Conservation (phyloP, 2,888 invertebrate species). For the Tetragonisca angustula region DNA sequence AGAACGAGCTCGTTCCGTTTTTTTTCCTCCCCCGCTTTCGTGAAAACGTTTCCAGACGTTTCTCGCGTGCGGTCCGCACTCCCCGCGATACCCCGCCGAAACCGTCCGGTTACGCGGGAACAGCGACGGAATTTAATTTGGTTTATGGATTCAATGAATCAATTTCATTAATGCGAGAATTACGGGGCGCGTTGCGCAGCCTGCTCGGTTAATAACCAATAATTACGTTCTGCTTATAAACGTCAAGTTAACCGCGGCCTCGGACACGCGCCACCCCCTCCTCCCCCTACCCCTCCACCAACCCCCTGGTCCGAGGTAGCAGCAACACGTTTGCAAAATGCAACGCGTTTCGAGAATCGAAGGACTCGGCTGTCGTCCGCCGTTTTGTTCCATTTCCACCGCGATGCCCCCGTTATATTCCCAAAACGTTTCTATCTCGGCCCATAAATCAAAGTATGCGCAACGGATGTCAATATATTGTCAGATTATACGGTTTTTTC, state of each 20-base stretch:
- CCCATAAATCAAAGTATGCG: constrained; percentile 46
- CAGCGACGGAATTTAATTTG: constrained; percentile 24
- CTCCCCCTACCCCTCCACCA: too few species aligned
- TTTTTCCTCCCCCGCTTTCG: not conserved
- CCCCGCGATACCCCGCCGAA: not conserved
- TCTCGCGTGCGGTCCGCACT: not conserved
- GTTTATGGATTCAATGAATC: constrained; percentile 47
- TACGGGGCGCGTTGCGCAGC: constrained; percentile 5
- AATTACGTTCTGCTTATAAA: constrained; percentile 50
- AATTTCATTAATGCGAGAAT: constrained; percentile 47
- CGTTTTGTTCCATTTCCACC: not conserved
- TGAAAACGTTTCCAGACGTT: not conserved
- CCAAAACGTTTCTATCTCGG: constrained; percentile 40
- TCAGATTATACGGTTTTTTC: constrained; percentile 58
- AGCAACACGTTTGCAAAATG: constrained; percentile 3
- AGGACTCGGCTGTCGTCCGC: not conserved
- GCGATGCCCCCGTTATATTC: constrained; percentile 7
- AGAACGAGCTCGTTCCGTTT: not conserved
- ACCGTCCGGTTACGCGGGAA: constrained; percentile 19
- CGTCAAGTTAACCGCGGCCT: constrained; percentile 26
- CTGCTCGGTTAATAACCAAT: constrained; percentile 46
- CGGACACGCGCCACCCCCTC: not conserved
- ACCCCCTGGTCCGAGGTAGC: not conserved
- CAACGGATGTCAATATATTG: constrained; percentile 53
- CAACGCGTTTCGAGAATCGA: not conserved